Percentiles rank a stretch among this genome's conserved stretches.
phyloP scores from a whole-genome alignment of 2,797 vertebrate species.

The Semotilus atromaculatus region DNA sequence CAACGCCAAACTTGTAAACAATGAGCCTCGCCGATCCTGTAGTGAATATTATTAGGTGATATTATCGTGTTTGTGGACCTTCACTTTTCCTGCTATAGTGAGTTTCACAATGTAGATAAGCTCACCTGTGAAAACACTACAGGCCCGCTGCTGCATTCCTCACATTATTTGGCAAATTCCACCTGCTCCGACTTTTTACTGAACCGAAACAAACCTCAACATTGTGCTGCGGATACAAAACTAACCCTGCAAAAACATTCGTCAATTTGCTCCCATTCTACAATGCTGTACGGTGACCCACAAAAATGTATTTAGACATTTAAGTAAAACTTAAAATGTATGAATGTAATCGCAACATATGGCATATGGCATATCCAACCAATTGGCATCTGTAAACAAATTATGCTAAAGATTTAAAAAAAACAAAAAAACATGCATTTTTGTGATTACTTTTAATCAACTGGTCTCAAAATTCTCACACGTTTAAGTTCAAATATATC shows the following conservation, averaged over 20 bases:
- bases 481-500: neutral
- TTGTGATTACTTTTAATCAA: neutral
- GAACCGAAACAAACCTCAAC: neutral
- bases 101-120: slow-evolving; percentile 17
- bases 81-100: neutral
- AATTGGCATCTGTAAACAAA: neutral
- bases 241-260: neutral
- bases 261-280: neutral
- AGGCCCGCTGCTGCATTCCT: slow-evolving; percentile 16
- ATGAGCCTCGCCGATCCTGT: neutral
- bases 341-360: neutral
- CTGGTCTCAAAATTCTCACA: neutral
- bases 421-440: neutral
- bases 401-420: neutral
- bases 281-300: neutral
- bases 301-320: neutral
- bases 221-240: neutral
- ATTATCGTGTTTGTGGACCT: neutral
- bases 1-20: neutral
- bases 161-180: slow-evolving; percentile 10
- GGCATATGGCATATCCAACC: neutral
- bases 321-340: neutral
- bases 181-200: slow-evolving; percentile 11
- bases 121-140: slow-evolving; percentile 43
- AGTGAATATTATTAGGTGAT: neutral